Base-by-base conservation (phyloP, 2,797 vertebrate genomes). In the Calcarius lapponicus region DNA sequence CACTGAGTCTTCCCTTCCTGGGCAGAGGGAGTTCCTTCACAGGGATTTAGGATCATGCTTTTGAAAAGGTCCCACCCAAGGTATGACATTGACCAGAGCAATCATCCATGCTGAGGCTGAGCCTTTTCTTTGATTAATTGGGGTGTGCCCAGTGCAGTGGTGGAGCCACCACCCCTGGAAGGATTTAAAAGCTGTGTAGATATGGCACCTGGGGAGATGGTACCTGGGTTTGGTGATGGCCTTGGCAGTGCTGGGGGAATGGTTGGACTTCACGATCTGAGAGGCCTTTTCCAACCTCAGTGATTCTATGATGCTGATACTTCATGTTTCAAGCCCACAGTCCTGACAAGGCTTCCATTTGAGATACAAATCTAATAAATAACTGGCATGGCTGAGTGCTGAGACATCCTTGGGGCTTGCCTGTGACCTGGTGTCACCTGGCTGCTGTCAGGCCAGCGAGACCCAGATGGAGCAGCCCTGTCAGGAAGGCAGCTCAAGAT, bases 91-190 rank as follows among this genome's bases (percentile, higher is more conserved):
- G 5, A 36, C 17, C 9, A 5, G n/a, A 65, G n/a, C 21, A 16
- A 14, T 15, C 13, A 25, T 11, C 26, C 0, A 0, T 12, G 10
- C 71, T 58, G 58, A n/a, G 8, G 4, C 38, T 11, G 2, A 12
- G 70, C 11, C 31, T 47, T 67, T 42, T 58, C 42, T 62, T 26
- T 14, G 58, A 4, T 78, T 43, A 58, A 18, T 3, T 45, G 53
- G 10, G 12, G 7, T 10, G 17, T 64, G 36, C 36, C 11, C 20
- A 64, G 43, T 13, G 29, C n/a, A 76, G 13, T n/a, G 24, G 14
- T 64, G 29, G 36, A 76, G 26, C 32, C 73, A 34, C 31, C 45
- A 28, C 1, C 18, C 18, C 60, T 29, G 26, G 40, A 42, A 14
- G 40, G 22, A 15, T 42, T 32, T 48, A 10, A 42, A 60, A 47